phyloP scores from a whole-genome alignment of 2,113 vertebrate species.

The Chloropsis cyanopogon region DNA sequence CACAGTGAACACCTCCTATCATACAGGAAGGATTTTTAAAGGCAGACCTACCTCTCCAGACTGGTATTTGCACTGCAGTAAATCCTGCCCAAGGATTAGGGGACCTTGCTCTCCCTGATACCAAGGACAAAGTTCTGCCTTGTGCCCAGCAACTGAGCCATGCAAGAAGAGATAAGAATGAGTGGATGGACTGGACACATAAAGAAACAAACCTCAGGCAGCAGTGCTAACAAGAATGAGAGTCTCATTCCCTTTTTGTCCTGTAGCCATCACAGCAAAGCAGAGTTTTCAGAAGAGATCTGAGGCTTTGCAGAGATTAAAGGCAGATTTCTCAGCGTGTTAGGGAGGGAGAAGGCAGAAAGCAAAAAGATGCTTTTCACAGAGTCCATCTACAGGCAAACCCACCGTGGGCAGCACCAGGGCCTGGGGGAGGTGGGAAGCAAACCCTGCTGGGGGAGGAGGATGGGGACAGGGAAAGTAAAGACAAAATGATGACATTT shows the following conservation, averaged over 20 bases:
- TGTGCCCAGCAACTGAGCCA: background rate
- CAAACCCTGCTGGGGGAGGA: background rate
- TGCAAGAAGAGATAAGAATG: rapidly evolving
- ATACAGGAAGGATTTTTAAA: background rate
- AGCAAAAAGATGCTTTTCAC: background rate
- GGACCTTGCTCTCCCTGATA: background rate
- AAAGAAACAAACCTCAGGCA: background rate
- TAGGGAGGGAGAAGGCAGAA: background rate
- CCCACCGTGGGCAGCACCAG: background rate
- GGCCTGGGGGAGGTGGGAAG: background rate
- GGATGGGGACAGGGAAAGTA: background rate
- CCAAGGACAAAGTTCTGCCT: background rate
- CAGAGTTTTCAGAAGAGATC: background rate
- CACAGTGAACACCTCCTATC: rapidly evolving
- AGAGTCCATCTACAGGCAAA: background rate
- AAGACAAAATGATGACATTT: background rate
- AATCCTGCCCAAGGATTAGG: background rate
- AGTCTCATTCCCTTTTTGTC: background rate
- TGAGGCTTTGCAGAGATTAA: background rate
- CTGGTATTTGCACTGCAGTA: background rate
- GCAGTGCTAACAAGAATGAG: rapidly evolving
- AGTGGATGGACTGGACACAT: background rate
- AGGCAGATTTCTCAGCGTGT: background rate
- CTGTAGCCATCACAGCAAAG: background rate
- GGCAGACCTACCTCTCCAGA: background rate